Evolutionary conservation across 2,888 invertebrate species (phyloP).

Genomic region (Drosophila ezoana): DNA sequence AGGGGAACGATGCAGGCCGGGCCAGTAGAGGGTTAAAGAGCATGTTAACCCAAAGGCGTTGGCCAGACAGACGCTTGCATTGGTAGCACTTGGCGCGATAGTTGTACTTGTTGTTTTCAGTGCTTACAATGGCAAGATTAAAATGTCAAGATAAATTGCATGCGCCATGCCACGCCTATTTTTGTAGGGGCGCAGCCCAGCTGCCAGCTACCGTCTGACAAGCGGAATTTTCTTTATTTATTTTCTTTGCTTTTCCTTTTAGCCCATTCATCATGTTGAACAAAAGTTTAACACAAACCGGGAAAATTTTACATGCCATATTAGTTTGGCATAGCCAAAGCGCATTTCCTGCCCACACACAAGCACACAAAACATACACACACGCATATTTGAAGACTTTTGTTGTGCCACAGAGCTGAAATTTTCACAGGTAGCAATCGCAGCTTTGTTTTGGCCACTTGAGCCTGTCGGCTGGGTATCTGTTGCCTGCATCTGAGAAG

Average conservation of each 20-base stretch:
- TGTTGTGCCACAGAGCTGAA: constrained; percentile 10
- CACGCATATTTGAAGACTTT: constrained; percentile 10
- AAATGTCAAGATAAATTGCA: constrained; percentile 73
- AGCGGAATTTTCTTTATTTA: constrained; percentile 45
- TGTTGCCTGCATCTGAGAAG: constrained; percentile 36
- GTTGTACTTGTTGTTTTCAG: constrained; percentile 32
- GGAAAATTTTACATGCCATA: constrained; percentile 45
- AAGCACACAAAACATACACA: neutral
- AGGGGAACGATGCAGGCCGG: neutral
- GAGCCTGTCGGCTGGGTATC: constrained; percentile 44
- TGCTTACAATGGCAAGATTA: constrained; percentile 55
- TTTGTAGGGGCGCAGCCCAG: constrained; percentile 21
- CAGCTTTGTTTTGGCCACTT: constrained; percentile 48
- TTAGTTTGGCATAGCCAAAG: constrained; percentile 58
- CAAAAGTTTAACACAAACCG: constrained; percentile 36
- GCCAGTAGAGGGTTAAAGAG: constrained; percentile 32
- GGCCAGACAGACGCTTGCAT: constrained; percentile 28
- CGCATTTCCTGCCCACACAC: constrained; percentile 68
- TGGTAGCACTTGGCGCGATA: constrained; percentile 32
- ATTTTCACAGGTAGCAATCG: constrained; percentile 55
- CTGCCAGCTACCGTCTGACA: constrained; percentile 51
- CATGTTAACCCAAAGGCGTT: constrained; percentile 50
- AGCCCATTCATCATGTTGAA: constrained; percentile 54
- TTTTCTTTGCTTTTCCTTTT: constrained; percentile 20
- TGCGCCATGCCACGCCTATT: constrained; percentile 49